Base-by-base conservation (phyloP, 2,113 vertebrate genomes). In the Sylvietta virens region DNA sequence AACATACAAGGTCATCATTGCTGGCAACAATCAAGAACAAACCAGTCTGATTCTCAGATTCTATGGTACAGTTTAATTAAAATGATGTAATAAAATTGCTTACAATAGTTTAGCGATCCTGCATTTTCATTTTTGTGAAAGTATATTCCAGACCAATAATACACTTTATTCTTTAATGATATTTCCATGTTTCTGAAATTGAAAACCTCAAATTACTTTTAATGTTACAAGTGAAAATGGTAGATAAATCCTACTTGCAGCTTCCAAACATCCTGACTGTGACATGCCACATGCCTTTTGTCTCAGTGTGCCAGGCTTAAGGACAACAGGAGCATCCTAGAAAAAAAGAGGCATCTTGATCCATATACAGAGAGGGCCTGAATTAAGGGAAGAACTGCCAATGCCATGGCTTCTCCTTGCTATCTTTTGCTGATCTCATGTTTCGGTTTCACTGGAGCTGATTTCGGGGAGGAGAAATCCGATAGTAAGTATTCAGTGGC, bases 391-490 rank as follows among this genome's bases (percentile, higher is more conserved):
- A 80, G 71, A 86, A 42, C 50, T 42, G 54, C 51, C 31, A 60
- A 10, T 24, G 57, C 61, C 10, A 4, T 6, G 39, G 62, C 67
- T 90, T 88, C 71, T 94, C 37, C 64, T 44, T 54, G 10, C 62
- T 95, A 3, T 81, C 74, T 81, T 82, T 44, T 61, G 48, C 77
- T 69, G 56, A 95, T 94, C 87, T 95, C 53, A 6, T 76, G 82
- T 83, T 66, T 82, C 65, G 1, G 56, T 81, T 93, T 88, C 77
- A 77, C 73, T 50, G 22, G 35, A 86, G 86, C 67, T 88, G 86
- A 96, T 93, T 93, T 96, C 33, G 3, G 53, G 53, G 51, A 93
- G 54, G 12, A 88, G 93, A 93, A 96, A 96, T 88, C 58, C 37
- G 82, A 92, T 94, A 88, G 76, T n/a, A 27, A 95, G 57, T 77